Evolutionary conservation across 2,113 vertebrate species (phyloP), one percentile per base, ranked within the genome.

Genomic region (Leptodactylus fuscus): DNA sequence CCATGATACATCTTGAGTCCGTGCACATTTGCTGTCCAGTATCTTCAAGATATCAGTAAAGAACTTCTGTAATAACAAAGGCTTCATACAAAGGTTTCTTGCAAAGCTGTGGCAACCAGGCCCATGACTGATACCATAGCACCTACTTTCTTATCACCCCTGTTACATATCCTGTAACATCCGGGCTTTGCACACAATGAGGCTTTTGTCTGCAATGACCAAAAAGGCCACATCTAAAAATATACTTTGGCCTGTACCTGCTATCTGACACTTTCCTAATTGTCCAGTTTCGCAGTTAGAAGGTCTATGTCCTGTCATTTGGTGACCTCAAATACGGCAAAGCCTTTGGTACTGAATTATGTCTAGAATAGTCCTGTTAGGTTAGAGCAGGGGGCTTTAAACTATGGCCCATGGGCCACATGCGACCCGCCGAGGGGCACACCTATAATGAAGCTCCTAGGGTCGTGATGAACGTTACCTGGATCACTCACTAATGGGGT

Each of bases 171-270:
- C 77, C 49, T 73, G 44, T 60, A 81, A 34, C 67, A 60, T 51
- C 22, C 48, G 62, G 29, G 44, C 71, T 27, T 10, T 11, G 34
- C 73, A 65, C 4, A 81, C 65, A 73, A 73, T 22, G 81, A 83
- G 83, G 83, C 65, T 87, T 82, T 80, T 86, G 79, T 53, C 87
- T 86, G 10, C 34, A 82, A 85, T 29, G 10, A 87, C 51, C 88
- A 87, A 13, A 11, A 15, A 11, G 83, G 38, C 82, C 32, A 5
- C 34, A 53, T 34, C 10, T 78, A 82, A 62, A 38, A 15, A 20
- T 60, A 83, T 8, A 49, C 29, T 62, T 22, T 1, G 88, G 1
- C 74, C 27, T 38, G 29, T 9, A 70, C 20, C 82, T 77, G 55
- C 82, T n/a, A 73, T 27, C 87, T 87, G 74, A 2, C 49, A 62